Evolutionary conservation across 2,113 vertebrate species (phyloP), one percentile per base, ranked within the genome.

Genomic region (Ceratotherium simum): DNA sequence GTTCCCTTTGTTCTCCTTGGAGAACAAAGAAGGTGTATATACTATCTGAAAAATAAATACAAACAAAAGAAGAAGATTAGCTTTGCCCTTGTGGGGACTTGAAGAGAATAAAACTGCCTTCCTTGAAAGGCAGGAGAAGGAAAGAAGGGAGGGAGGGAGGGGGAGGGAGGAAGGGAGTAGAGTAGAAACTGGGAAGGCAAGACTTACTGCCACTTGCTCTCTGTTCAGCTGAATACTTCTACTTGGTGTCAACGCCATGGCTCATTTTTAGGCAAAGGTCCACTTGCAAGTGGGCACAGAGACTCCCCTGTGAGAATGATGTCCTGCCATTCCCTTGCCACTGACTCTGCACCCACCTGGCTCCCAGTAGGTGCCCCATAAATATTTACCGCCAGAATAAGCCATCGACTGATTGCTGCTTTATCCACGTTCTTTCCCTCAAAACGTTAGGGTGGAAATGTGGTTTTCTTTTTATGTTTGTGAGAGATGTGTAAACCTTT

Each of bases 21-120:
- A 95, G 78, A 93, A 89, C 64, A 95, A 90, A 96, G n/a, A 60
- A 51, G 23, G 3, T 25, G 3, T 88, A 23, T 72, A 42, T 86
- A 67, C 67, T 72, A 86, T 25, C 31, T 73, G 51, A 94, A 90
- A 94, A 86, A 51, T 33, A 73, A 64, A 48, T 64, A 85, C 29
- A 80, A 89, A 67, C 3, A 12, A 75, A 86, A 94, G 87, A 92
- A 94, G 46, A 90, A 60, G 90, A 86, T 86, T 79, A 96, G 62
- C 73, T 92, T 79, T 87, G 73, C 29, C 64, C 21, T 73, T 85
- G 36, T 83, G 27, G 21, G 48, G 48, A 73, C 67, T 79, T 88
- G 56, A 91, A 86, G 72, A 93, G n/a, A 86, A 48, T 79, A n/a
- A 83, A 96, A 62, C 2, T 11, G 54, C 4, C 18, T 58, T 80